Percentiles rank a stretch among this genome's conserved stretches.
Conservation (phyloP, 2,113 vertebrate species). For the Acrocephalus arundinaceus region DNA sequence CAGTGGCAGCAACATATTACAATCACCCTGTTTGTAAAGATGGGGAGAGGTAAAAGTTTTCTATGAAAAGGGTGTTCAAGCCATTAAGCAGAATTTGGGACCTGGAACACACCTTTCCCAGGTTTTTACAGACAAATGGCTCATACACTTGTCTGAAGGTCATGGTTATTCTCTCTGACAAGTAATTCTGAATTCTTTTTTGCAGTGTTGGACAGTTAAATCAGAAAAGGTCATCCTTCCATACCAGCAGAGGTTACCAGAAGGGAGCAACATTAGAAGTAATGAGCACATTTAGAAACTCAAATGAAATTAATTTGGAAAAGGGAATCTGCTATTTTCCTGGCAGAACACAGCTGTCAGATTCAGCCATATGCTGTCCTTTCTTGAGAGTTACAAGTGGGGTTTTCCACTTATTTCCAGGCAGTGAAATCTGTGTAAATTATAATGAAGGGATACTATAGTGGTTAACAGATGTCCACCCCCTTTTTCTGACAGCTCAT, state of each 20-base stretch:
- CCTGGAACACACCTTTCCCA: background rate
- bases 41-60: background rate
- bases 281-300: background rate
- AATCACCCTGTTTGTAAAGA: background rate
- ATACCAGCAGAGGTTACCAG: background rate
- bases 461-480: background rate
- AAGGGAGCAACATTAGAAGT: background rate
- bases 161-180: background rate
- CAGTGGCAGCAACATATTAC: background rate
- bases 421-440: background rate
- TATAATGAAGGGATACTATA: background rate
- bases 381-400: background rate
- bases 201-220: background rate
- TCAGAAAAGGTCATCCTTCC: background rate
- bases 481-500: background rate
- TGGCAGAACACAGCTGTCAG: background rate
- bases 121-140: background rate
- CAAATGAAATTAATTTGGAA: background rate
- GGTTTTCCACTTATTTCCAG: background rate
- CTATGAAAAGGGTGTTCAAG: background rate
- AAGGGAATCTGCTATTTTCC: background rate
- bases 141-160: background rate
- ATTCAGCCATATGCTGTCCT: background rate
- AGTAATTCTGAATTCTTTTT: background rate
- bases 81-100: background rate